phyloP scores from a whole-genome alignment of 2,113 vertebrate genomes.

The Melanerpes formicivorus region DNA sequence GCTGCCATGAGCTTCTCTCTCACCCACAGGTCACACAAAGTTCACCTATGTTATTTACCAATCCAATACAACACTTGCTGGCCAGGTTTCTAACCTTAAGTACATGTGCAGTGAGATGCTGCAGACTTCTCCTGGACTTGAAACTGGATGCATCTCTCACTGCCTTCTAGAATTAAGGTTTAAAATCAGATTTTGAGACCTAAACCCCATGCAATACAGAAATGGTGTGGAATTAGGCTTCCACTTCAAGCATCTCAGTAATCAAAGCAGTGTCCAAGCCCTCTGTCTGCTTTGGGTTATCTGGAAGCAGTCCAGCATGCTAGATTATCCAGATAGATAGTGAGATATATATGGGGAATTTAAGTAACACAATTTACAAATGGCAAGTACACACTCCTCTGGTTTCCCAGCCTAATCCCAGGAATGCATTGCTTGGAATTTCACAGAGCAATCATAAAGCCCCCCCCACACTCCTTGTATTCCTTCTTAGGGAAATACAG shows the following conservation, averaged over 20 bases:
- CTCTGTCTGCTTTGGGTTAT: background rate
- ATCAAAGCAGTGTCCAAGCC: background rate
- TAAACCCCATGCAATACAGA: background rate
- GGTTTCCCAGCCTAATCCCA: conserved; percentile 34
- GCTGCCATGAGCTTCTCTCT: background rate
- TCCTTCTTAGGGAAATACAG: background rate
- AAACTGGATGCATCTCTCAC: background rate
- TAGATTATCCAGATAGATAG: conserved; percentile 6
- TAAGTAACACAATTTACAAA: background rate
- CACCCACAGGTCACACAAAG: accelerated
- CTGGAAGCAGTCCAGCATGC: background rate
- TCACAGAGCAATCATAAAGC: background rate
- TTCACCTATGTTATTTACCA: background rate
- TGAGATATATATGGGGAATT: background rate
- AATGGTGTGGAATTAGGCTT: background rate
- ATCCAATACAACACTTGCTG: background rate
- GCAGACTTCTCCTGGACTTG: background rate
- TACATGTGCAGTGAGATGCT: background rate
- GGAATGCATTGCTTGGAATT: conserved; percentile 22
- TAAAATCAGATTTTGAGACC: background rate
- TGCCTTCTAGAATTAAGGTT: background rate
- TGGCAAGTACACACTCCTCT: background rate
- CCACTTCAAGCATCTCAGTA: background rate
- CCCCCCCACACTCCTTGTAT: background rate
- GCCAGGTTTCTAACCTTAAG: background rate